phyloP scores from a whole-genome alignment of 2,113 vertebrate species.

The Buteo buteo region DNA sequence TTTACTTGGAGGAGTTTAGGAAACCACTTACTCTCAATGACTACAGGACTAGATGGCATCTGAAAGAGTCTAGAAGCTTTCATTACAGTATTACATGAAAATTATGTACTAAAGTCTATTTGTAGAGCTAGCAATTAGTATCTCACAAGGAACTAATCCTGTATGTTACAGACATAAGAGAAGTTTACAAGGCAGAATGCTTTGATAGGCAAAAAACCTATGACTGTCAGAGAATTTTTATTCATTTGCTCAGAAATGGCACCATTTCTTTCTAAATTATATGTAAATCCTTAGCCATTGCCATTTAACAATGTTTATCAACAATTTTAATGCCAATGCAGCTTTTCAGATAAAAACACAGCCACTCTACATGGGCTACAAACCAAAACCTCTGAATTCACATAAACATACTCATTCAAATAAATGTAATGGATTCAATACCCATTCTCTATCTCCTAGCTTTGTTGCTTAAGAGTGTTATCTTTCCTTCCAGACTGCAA shows the following conservation, averaged over 20 bases:
- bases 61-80: background rate
- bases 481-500: background rate
- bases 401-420: background rate
- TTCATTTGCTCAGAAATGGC: background rate
- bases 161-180: background rate
- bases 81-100: background rate
- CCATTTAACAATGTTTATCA: background rate
- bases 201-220: background rate
- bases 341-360: background rate
- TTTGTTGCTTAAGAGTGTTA: background rate
- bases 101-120: background rate
- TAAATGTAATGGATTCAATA: background rate
- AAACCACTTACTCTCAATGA: background rate
- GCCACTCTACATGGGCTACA: background rate
- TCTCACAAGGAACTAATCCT: background rate
- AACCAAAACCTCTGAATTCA: background rate
- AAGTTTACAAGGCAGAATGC: background rate
- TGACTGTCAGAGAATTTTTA: background rate
- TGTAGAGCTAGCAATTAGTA: background rate
- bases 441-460: background rate
- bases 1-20: background rate
- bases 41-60: background rate
- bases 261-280: background rate
- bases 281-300: background rate
- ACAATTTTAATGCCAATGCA: background rate